Conservation (phyloP, 2,888 invertebrate genomes). For the Cabera pusaria region DNA sequence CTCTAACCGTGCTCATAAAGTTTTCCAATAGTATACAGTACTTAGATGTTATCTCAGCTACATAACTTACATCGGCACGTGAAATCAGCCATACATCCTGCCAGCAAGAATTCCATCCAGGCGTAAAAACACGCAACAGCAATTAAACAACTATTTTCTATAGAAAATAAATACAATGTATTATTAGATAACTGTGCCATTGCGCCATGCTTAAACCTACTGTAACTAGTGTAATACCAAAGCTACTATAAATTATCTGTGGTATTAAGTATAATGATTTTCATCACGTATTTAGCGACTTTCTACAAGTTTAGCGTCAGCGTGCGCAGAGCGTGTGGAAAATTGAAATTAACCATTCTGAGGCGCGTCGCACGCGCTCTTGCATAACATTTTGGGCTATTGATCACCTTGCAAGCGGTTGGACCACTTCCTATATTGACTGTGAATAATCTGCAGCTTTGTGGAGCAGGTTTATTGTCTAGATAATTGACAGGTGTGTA, state of each 20-base stretch:
- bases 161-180: no score
- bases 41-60: no score
- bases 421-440: slow-evolving; percentile 28
- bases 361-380: slow-evolving; percentile 44
- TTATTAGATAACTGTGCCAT: no score
- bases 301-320: slow-evolving; percentile 50
- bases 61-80: slow-evolving; percentile 20
- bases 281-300: slow-evolving; percentile 58
- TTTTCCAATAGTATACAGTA: no score
- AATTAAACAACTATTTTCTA: no score
- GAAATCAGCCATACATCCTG: slow-evolving; percentile 30
- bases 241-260: no score
- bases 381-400: slow-evolving; percentile 43
- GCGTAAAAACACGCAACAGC: slow-evolving; percentile 24
- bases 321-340: slow-evolving; percentile 32
- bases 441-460: slow-evolving; percentile 12
- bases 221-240: no score
- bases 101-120: slow-evolving; percentile 10
- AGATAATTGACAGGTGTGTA: slow-evolving; percentile 21
- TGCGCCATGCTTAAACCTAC: no score
- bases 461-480: slow-evolving; percentile 20
- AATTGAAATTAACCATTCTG: slow-evolving; percentile 40
- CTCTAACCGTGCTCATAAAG: no score
- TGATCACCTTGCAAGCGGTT: slow-evolving; percentile 25
- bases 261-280: no score